phyloP scores from a whole-genome alignment of 1,140 invertebrate genomes.

The Triops cancriformis region DNA sequence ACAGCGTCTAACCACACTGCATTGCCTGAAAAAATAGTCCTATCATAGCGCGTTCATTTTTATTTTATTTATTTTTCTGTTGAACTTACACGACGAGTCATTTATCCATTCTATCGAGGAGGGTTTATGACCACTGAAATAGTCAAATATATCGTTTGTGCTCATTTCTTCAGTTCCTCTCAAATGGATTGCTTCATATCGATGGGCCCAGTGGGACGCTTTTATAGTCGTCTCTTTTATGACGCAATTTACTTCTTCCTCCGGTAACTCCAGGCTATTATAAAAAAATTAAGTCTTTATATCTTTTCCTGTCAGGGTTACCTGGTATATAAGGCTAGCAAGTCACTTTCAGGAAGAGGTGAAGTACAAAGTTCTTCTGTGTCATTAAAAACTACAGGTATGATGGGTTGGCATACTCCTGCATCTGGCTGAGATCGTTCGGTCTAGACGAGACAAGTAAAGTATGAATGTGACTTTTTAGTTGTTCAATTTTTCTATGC shows the following conservation, averaged over 20 bases:
- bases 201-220: slow-evolving; percentile 27
- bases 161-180: slow-evolving; percentile 62
- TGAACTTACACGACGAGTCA: slow-evolving; percentile 57
- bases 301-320: slow-evolving; percentile 29
- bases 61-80: slow-evolving; percentile 9
- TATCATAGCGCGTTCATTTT: slow-evolving; percentile 18
- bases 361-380: slow-evolving; percentile 27
- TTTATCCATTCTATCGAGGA: slow-evolving; percentile 69
- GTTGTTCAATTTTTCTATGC: too few relatives aligned
- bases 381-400: slow-evolving; percentile 28
- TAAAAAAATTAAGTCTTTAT: slow-evolving; percentile 28
- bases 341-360: slow-evolving; percentile 28
- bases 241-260: slow-evolving; percentile 40
- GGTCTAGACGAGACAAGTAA: not conserved
- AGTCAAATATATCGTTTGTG: slow-evolving; percentile 66
- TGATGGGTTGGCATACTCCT: slow-evolving; percentile 23
- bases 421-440: slow-evolving; percentile 3
- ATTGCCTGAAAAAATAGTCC: slow-evolving; percentile 52
- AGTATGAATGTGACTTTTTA: too few relatives aligned
- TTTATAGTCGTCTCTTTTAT: slow-evolving; percentile 47
- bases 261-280: slow-evolving; percentile 52
- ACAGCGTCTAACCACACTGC: slow-evolving; percentile 63
- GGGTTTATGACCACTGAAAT: slow-evolving; percentile 64
- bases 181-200: slow-evolving; percentile 64
- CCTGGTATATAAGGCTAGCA: slow-evolving; percentile 30